Evolutionary conservation across 1,140 invertebrate genomes (phyloP).

Genomic region (Aphaenogaster rudis): DNA sequence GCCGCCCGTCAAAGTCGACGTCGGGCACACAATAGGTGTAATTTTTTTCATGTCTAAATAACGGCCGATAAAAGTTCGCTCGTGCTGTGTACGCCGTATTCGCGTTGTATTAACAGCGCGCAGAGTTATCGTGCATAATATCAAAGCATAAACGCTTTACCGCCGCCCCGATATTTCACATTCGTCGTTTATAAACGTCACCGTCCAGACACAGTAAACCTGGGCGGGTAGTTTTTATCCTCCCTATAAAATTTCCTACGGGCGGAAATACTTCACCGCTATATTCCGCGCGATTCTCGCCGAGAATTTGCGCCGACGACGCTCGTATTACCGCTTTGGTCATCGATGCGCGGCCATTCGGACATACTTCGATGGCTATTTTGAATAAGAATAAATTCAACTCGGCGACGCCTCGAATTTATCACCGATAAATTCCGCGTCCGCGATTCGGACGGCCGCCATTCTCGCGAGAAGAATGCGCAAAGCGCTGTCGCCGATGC

Average conservation of each 20-base stretch:
- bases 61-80: slow-evolving; percentile 31
- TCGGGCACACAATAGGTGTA: slow-evolving; percentile 12
- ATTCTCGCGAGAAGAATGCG: slow-evolving; percentile 49
- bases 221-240: slow-evolving; percentile 55
- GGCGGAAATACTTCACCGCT: slow-evolving; percentile 38
- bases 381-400: slow-evolving; percentile 67
- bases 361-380: slow-evolving; percentile 52
- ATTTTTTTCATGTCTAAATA: slow-evolving; percentile 50
- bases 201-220: slow-evolving; percentile 58
- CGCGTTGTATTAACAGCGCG: slow-evolving; percentile 56
- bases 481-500: slow-evolving; percentile 48
- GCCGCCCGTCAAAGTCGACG: not conserved
- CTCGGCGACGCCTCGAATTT: slow-evolving; percentile 58
- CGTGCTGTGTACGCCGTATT: not conserved
- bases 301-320: slow-evolving; percentile 35
- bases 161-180: slow-evolving; percentile 58
- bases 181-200: slow-evolving; percentile 61
- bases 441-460: not conserved
- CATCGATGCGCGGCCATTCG: slow-evolving; percentile 45
- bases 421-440: slow-evolving; percentile 59
- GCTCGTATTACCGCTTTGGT: slow-evolving; percentile 29
- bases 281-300: slow-evolving; percentile 49
- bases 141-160: slow-evolving; percentile 55
- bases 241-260: slow-evolving; percentile 56
- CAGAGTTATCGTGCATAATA: slow-evolving; percentile 54